phyloP scores from a whole-genome alignment of 1,140 invertebrate species.

The Melipona quadrifasciata region DNA sequence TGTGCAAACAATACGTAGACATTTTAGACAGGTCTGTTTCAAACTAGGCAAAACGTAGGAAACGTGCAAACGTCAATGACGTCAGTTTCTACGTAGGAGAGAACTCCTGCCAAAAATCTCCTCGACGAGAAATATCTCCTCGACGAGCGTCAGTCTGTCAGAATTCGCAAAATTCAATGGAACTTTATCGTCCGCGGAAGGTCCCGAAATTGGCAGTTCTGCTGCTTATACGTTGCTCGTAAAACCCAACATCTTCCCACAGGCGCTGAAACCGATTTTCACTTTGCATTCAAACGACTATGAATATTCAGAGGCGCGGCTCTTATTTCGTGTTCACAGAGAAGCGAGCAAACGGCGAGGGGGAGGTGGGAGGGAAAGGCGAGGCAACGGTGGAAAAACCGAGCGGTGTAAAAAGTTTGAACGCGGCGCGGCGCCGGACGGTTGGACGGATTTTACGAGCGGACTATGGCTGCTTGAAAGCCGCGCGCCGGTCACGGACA shows the following conservation, averaged over 20 bases:
- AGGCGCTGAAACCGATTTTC: neutral
- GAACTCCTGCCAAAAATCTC: too few species aligned
- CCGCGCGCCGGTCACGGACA: neutral
- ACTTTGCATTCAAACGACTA: neutral
- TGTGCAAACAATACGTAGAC: too few species aligned
- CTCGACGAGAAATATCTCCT: too few species aligned
- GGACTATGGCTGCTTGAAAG: neutral
- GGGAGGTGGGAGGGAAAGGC: neutral
- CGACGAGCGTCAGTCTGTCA: too few species aligned
- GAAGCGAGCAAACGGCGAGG: neutral
- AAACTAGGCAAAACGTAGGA: too few species aligned
- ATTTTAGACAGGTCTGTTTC: too few species aligned
- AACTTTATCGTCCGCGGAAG: neutral
- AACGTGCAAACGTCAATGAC: too few species aligned
- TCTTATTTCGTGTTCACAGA: neutral
- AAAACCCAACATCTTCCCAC: neutral
- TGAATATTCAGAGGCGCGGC: slow-evolving; percentile 1
- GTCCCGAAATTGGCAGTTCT: neutral
- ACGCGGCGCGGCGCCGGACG: neutral
- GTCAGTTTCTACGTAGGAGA: too few species aligned
- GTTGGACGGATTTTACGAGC: neutral
- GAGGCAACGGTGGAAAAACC: neutral
- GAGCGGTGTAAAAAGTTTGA: neutral
- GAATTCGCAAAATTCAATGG: neutral
- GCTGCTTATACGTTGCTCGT: neutral